Conservation (phyloP, 2,797 vertebrate species). For the Fistularia commersonii region DNA sequence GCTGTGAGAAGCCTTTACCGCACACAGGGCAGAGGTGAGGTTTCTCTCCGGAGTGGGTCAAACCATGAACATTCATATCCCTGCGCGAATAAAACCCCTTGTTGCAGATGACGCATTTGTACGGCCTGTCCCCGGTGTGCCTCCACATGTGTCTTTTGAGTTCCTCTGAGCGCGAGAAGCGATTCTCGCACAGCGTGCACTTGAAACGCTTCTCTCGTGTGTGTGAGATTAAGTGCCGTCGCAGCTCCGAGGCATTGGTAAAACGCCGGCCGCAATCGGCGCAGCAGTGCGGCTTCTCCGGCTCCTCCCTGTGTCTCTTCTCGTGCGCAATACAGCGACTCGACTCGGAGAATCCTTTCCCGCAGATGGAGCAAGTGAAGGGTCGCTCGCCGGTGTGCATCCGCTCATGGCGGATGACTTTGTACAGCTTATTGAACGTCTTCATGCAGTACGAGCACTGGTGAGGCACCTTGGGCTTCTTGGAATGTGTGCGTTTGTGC, state of each 20-base stretch:
- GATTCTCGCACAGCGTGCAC: conserved; percentile 56
- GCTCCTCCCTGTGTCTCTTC: conserved; percentile 61
- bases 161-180: conserved; percentile 65
- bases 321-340: conserved; percentile 66
- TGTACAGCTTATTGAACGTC: conserved; percentile 25
- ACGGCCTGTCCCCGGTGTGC: conserved; percentile 65
- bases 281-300: conserved; percentile 63
- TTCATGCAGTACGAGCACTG: not conserved
- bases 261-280: conserved; percentile 54
- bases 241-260: conserved; percentile 56
- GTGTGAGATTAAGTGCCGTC: conserved; percentile 59
- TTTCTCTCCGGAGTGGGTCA: conserved; percentile 66
- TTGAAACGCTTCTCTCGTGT: conserved; percentile 66
- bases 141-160: conserved; percentile 67
- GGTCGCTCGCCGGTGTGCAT: conserved; percentile 68
- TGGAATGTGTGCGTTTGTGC: not conserved
- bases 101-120: conserved; percentile 51
- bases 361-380: conserved; percentile 59
- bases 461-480: not conserved
- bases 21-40: conserved; percentile 66
- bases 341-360: conserved; percentile 60
- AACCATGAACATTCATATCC: conserved; percentile 45
- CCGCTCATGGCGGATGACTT: conserved; percentile 59
- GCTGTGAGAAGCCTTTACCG: conserved; percentile 68
- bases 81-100: conserved; percentile 65